Percentiles rank a stretch among this genome's conserved stretches.
phyloP scores from a whole-genome alignment of 2,888 invertebrate genomes.

The Desoria tigrina region DNA sequence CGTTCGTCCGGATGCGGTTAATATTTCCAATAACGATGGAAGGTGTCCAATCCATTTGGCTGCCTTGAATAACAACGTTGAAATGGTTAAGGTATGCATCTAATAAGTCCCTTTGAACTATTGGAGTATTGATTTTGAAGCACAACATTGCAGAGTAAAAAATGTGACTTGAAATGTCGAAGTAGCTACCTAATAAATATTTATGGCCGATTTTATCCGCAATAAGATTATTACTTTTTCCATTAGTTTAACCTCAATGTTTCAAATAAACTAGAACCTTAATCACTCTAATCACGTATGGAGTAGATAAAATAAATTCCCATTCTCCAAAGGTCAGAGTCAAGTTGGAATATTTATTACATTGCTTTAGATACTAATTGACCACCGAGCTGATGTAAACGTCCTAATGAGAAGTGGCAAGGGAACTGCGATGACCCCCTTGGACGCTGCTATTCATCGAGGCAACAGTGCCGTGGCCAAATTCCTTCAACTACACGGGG shows the following conservation, averaged over 20 bases:
- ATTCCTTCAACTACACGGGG: conserved; percentile 86
- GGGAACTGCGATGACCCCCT: conserved; percentile 81
- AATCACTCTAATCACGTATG: too few relatives aligned
- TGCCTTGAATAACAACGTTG: conserved; percentile 88
- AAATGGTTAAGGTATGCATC: conserved; percentile 76
- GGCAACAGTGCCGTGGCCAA: conserved; percentile 89
- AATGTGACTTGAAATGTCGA: too few relatives aligned
- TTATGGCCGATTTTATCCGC: too few relatives aligned
- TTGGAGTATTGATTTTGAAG: not conserved
- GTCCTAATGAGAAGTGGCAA: conserved; percentile 78
- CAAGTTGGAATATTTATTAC: too few relatives aligned
- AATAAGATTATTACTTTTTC: too few relatives aligned
- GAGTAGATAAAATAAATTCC: too few relatives aligned
- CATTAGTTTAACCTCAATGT: too few relatives aligned
- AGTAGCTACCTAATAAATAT: too few relatives aligned
- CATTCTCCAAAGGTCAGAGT: too few relatives aligned
- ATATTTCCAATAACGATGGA: conserved; percentile 87
- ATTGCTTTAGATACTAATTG: conserved; percentile 75
- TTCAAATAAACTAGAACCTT: too few relatives aligned
- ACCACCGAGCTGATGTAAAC: conserved; percentile 82
- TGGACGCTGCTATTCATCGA: conserved; percentile 85
- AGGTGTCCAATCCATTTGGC: conserved; percentile 91
- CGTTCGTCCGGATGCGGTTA: conserved; percentile 79
- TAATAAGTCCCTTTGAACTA: not conserved
- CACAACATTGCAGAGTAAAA: not conserved